Base-by-base conservation (phyloP, 2,113 vertebrate species). In the Mesitornis unicolor region DNA sequence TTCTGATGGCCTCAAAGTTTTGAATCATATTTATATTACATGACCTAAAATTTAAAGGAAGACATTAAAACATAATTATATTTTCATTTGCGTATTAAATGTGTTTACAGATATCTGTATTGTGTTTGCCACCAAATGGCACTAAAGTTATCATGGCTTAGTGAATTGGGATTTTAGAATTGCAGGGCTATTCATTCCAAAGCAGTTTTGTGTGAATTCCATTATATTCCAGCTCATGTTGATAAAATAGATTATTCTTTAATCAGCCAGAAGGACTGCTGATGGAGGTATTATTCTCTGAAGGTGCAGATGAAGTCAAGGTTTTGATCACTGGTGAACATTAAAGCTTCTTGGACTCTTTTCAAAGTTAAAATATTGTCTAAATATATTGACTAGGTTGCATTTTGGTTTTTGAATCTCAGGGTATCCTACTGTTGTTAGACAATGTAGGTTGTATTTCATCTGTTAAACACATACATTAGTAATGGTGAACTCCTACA, bases 111-210 rank as follows among this genome's bases (percentile, higher is more conserved):
- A 86, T 93, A 84, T 94, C 90, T 86, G 56, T 83, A 93, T 86
- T 78, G 82, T 79, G 50, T 81, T 81, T 95, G 90, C 64, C 95
- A 94, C 95, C 68, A 94, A 96, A 95, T 86, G 71, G 79, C 79
- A 95, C 96, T 96, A 88, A 97, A 96, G 95, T 92, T 96, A 68
- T 31, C 56, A 40, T 43, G 60, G 54, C 47, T 93, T 75, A 81
- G 90, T 93, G 92, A 86, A 93, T 40, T 96, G 95, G 95, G 95
- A 93, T 77, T 97, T 95, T 86, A 84, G 54, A 97, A 96, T 67
- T 94, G 80, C 82, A 88, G 57, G 85, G n/a, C 85, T 95, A 94
- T 96, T 97, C 43, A 97, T 96, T 95, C 79, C 60, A 92, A 90
- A 86, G 90, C 90, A 90, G 68, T 96, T 96, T 90, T 78, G 28